Evolutionary conservation across 1,140 invertebrate species (phyloP), one percentile per base, ranked within the genome.

Genomic region (Cydia pomonella): DNA sequence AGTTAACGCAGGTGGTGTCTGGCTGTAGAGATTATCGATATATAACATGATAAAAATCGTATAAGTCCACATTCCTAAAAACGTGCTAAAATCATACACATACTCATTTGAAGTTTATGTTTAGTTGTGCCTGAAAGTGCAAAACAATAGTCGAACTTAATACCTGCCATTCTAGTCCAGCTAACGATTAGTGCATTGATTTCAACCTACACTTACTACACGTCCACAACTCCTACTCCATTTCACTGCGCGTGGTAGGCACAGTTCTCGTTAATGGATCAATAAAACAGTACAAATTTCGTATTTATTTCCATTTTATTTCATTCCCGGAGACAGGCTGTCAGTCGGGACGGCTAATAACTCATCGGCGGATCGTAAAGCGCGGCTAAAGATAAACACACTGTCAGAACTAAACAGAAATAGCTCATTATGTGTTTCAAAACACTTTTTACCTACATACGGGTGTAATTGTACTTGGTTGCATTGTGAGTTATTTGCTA

Each of bases 311-410:
- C 79, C 82, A 83, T 83, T 84, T 84, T 86, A 86, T 84, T 85
- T 87, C 75, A 78, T 84, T 82, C 74, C 87, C 87, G 86, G 88
- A 90, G 88, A 90, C 87, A 87, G 86, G 82, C 85, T 88, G 88
- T 90, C 88, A 88, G 77, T 84, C 75, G 74, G 75, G 83, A 88
- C 87, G 82, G 86, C 83, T 84, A 88, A 88, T 90, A 90, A 89
- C 83, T 90, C 87, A 89, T 87, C 82, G 81, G 79, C 75, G 77
- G 82, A 82, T 85, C 85, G 88, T 90, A 90, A 90, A 90, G 82
- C 64, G 83, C 85, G 81, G 84, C 88, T 90, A 90, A 90, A 90
- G 86, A 90, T 90, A 90, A 90, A 90, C 86, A 85, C 76, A 77
- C 84, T 83, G 86, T 89, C 84, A 84, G 83, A 79, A 82, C 78